Conservation (phyloP, 1,140 invertebrate species). For the Drosophila ambigua region DNA sequence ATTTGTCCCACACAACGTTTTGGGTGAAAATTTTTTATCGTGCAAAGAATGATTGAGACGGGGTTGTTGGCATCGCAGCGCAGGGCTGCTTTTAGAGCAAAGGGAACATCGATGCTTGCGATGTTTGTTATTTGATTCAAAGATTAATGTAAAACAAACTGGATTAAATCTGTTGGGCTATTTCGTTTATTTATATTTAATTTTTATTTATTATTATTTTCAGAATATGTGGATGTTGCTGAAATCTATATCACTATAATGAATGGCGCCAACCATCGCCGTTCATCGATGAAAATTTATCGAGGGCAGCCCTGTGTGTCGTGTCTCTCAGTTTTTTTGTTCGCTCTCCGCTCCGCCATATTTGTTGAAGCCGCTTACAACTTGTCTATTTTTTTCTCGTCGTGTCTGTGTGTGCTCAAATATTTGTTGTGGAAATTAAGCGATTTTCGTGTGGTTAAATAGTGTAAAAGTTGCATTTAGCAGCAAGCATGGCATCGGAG, state of each 20-base stretch:
- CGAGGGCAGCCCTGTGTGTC: conserved; percentile 33
- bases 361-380: conserved; percentile 60
- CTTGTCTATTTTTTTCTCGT: conserved; percentile 76
- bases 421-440: conserved; percentile 78
- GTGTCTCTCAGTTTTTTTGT: conserved; percentile 33
- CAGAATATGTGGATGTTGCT: no score
- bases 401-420: conserved; percentile 78
- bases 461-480: conserved; percentile 60
- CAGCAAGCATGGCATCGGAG: conserved; percentile 78
- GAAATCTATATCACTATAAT: no score
- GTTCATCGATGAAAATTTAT: conserved; percentile 1
- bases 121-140: no score
- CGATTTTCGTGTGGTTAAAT: conserved; percentile 72
- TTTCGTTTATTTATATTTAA: no score
- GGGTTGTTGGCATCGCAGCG: conserved; percentile 22
- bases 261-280: conserved; percentile 9
- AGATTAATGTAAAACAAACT: no score
- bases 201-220: not conserved
- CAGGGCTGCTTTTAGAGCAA: not conserved
- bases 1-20: conserved; percentile 63
- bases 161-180: no score
- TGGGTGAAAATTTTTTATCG: conserved; percentile 58
- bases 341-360: conserved; percentile 62
- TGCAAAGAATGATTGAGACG: conserved; percentile 22
- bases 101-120: no score